Conservation (phyloP, 2,113 vertebrate genomes). For the Etheostoma spectabile region DNA sequence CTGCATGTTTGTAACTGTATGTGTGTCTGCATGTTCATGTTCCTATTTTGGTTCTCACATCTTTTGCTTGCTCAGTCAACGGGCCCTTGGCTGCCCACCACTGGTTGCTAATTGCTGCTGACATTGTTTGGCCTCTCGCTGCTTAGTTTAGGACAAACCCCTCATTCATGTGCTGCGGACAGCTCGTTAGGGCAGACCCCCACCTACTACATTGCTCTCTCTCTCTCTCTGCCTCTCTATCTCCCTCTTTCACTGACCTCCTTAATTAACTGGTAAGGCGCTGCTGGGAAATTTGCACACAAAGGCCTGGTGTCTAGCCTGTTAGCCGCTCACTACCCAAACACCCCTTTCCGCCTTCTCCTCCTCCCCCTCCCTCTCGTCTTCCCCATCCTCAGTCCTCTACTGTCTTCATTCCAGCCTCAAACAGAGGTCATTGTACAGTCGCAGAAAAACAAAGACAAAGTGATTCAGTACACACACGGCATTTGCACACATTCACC, state of each 20-base stretch:
- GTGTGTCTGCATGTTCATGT: constrained; percentile 44
- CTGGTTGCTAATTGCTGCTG: constrained; percentile 90
- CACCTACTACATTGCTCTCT: constrained; percentile 55
- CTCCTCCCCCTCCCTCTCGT: constrained; percentile 39
- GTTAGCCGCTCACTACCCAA: constrained; percentile 75
- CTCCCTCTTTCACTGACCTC: constrained; percentile 87
- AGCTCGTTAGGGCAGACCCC: constrained; percentile 91
- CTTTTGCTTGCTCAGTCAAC: constrained; percentile 74
- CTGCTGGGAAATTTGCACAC: constrained; percentile 99
- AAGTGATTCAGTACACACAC: constrained; percentile 75
- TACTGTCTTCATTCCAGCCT: constrained; percentile 61
- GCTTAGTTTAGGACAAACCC: constrained; percentile 93
- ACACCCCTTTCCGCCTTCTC: constrained; percentile 59
- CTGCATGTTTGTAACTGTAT: constrained; percentile 48
- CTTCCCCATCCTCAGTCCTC: constrained; percentile 58
- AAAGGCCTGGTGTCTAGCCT: constrained; percentile 88
- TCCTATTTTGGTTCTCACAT: constrained; percentile 62
- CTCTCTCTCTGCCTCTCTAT: constrained; percentile 49
- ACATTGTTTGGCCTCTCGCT: constrained; percentile 90
- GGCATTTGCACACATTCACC: constrained; percentile 64
- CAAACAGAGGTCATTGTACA: constrained; percentile 76
- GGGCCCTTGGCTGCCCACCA: constrained; percentile 80
- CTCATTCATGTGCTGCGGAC: constrained; percentile 91
- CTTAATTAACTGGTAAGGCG: constrained; percentile 96
- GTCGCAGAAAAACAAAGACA: constrained; percentile 73